A percentile compares a stretch with the other conserved stretches of the same genome.
Evolutionary conservation across 1,140 invertebrate species (phyloP).

Genomic region (Conus betulinus): DNA sequence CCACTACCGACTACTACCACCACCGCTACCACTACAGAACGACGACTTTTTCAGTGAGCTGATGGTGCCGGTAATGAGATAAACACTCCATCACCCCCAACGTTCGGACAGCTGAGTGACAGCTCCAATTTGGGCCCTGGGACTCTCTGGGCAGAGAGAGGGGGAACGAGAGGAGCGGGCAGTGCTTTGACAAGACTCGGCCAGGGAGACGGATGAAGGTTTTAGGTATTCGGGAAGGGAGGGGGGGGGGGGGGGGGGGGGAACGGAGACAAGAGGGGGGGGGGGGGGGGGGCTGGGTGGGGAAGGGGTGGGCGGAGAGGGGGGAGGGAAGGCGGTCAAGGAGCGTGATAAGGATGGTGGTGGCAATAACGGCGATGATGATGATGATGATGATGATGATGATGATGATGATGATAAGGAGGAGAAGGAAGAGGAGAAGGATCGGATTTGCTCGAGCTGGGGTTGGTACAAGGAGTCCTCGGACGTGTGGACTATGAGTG

Average conservation of each 20-base stretch:
- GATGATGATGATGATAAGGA: too few species aligned
- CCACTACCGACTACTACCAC: too few species aligned
- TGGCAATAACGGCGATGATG: too few species aligned
- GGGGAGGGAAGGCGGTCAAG: not conserved
- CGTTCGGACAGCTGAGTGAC: not conserved
- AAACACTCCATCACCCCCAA: not conserved
- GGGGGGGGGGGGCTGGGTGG: not conserved
- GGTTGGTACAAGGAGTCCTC: too few species aligned
- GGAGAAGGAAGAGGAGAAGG: too few species aligned
- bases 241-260: too few species aligned
- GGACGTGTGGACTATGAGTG: too few species aligned
- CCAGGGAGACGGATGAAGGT: not conserved
- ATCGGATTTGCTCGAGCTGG: too few species aligned
- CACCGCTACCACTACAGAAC: not conserved
- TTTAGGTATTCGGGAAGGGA: too few species aligned
- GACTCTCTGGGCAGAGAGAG: not conserved
- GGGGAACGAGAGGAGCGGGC: not conserved
- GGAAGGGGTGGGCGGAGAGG: not conserved
- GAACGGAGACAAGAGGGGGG: not conserved
- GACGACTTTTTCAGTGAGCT: not conserved
- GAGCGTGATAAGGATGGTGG: not conserved
- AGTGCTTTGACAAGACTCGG: not conserved
- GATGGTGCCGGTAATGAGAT: not conserved
- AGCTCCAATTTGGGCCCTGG: not conserved
- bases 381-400: too few species aligned